Conservation (phyloP, 2,888 invertebrate genomes). For the Lottia gigantea region DNA sequence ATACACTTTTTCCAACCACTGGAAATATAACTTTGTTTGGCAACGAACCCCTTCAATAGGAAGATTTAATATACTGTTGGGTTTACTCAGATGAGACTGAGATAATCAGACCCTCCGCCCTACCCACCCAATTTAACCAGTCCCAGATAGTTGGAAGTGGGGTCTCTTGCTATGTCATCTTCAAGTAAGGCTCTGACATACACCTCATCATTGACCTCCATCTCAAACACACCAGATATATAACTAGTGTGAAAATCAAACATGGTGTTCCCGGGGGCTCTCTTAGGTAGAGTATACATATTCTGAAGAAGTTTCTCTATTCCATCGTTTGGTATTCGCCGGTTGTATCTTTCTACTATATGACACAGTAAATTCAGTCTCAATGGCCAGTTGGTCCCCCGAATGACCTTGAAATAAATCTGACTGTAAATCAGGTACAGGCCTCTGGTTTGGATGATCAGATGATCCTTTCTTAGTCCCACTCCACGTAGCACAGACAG, state of each 20-base stretch:
- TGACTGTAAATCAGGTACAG: background rate
- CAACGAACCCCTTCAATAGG: too few relatives aligned
- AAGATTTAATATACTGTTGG: too few relatives aligned
- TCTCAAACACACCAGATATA: constrained; percentile 3
- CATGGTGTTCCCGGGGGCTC: background rate
- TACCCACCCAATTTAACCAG: background rate
- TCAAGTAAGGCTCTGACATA: background rate
- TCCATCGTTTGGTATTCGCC: background rate
- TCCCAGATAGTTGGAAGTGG: background rate
- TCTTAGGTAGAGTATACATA: background rate
- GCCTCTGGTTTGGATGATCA: background rate
- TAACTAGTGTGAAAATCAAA: background rate
- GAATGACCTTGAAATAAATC: background rate
- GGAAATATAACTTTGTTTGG: too few relatives aligned
- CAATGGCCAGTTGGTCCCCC: background rate
- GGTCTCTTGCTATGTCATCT: background rate
- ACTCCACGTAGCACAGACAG: background rate
- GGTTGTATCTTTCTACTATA: background rate
- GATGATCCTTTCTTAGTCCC: background rate
- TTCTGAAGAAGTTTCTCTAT: background rate
- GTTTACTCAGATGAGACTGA: too few relatives aligned
- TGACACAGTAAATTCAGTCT: background rate
- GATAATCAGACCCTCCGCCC: too few relatives aligned
- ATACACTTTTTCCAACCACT: too few relatives aligned
- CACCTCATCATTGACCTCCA: background rate